Percentiles rank a stretch among this genome's conserved stretches.
Evolutionary conservation across 2,888 invertebrate genomes (phyloP).

Genomic region (Scaptomyza cyrtandrae): DNA sequence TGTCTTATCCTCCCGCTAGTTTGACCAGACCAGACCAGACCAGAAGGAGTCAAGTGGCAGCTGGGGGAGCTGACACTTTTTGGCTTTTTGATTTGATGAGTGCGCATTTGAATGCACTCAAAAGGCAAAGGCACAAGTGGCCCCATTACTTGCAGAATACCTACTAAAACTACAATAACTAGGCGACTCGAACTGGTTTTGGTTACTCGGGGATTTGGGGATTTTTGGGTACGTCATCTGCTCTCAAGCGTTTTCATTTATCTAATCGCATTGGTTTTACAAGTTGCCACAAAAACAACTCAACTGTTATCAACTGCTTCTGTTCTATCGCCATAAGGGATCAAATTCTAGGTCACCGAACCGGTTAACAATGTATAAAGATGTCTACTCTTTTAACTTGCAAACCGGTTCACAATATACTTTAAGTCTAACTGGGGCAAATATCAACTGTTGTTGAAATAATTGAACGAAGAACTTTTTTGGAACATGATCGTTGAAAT

Average conservation of each 20-base stretch:
- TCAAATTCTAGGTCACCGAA: neutral
- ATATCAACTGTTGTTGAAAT: too few relatives aligned
- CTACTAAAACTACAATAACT: slow-evolving; percentile 36
- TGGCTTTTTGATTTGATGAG: slow-evolving; percentile 77
- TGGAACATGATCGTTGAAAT: too few relatives aligned
- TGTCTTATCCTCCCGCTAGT: too few relatives aligned
- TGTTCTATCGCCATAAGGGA: too few relatives aligned
- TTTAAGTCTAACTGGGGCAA: too few relatives aligned
- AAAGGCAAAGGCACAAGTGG: slow-evolving; percentile 58
- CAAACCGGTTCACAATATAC: too few relatives aligned
- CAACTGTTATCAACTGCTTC: neutral
- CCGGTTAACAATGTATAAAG: neutral
- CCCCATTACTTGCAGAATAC: slow-evolving; percentile 64
- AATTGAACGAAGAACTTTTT: too few relatives aligned
- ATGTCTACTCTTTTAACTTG: too few relatives aligned
- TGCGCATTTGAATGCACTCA: slow-evolving; percentile 73
- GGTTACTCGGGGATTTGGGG: too few relatives aligned
- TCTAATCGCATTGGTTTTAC: slow-evolving; percentile 22
- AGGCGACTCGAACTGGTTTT: neutral
- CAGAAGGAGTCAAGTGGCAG: slow-evolving; percentile 21
- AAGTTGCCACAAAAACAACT: too few relatives aligned
- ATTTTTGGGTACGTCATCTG: neutral
- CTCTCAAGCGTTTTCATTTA: slow-evolving; percentile 27
- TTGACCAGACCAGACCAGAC: slow-evolving; percentile 20
- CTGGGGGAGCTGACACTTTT: slow-evolving; percentile 65